Base-by-base conservation (phyloP, 2,797 vertebrate genomes). In the Lagodon rhomboides region DNA sequence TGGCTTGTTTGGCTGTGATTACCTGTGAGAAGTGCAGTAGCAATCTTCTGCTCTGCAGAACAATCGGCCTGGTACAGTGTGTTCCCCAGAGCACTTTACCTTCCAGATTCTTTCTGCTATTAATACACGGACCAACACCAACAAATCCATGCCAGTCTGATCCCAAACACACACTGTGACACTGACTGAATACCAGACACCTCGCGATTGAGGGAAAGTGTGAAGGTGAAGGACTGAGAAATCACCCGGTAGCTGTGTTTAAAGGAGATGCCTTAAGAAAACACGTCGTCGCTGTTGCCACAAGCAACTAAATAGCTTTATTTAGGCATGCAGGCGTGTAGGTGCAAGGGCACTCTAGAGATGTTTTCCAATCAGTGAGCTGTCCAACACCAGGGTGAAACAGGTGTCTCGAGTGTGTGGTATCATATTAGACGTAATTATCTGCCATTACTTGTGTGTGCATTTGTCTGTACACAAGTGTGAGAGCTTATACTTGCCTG, bases 21-120 rank as follows among this genome's bases (percentile, higher is more conserved):
- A 84, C 87, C 87, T 88, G 73, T 64, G 73, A 84, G 80, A 83
- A 70, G 60, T 63, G 65, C 65, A 72, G 76, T 65, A 63, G 71
- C 63, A 89, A 73, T 85, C 72, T 77, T 74, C 38, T 78, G 74
- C 85, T 87, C 65, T 71, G 64, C 62, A 83, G 78, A 89, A 77
- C 79, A 65, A 54, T 81, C 62, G 76, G 80, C 51, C 68, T 72
- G 78, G 83, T 80, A 79, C 86, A 85, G 53, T 67, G 58, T 83
- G 85, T 79, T 85, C 76, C 82, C 65, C 51, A 58, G 65, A 83
- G 84, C 85, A 81, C 60, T 82, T 83, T 64, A 75, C 64, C 83
- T 76, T 67, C 82, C 65, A 64, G 56, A 63, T 49, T 75, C 73
- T 77, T 82, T 74, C 71, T 10, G 4, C 70, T 69, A 61, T 79